Base-by-base conservation (phyloP, 2,888 invertebrate species). In the Cylloceria caligata region DNA sequence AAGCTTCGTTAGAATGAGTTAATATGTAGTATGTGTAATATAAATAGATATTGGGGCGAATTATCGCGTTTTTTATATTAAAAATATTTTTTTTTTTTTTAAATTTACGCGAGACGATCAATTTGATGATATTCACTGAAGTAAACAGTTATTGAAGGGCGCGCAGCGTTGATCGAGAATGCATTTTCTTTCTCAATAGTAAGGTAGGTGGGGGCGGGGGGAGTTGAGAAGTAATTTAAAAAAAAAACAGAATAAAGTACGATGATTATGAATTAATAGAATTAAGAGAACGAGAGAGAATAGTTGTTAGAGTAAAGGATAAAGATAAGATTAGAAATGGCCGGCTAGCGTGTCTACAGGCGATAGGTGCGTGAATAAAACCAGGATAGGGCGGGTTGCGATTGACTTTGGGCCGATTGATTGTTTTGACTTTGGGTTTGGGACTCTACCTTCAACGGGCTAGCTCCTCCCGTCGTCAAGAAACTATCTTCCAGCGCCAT, bases 401-500 rank as follows among this genome's bases (percentile, higher is more conserved):
- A 88, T 86, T 90, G 90, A 87, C 81, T 85, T 81, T 88, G 89
- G 81, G 60, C 7, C 9, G n/a, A 9, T 60, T 34, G 60, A 34
- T 4, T 16, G 19, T 86, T 89, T 87, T 91, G 91, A 89, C 85
- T 91, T 90, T 91, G 92, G 75, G 92, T 91, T 90, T 91, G 92
- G 75, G 92, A 88, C 75, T 93, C 92, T 91, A 93, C 93, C 91
- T 96, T 95, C 87, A 95, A 93, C 85, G 95, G 94, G 67, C 95
- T 95, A 1, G 95, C 94, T 84, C 94, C 95, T 84, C 94, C 95
- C 90, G 95, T 95, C 78, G 95, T 94, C 80, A 96, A 94, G 62
- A 97, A 94, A 4, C 97, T 96, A 89, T 98, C 96, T 90, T 97
- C 97, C 88, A 98, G 95, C 85, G 92, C 92, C 91, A 98, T 97